These are phyloP conservation scores for Phoxinus dragarum DNA, from an alignment of 2,797 vertebrate genomes.

Conservation along the genomic window DNA sequence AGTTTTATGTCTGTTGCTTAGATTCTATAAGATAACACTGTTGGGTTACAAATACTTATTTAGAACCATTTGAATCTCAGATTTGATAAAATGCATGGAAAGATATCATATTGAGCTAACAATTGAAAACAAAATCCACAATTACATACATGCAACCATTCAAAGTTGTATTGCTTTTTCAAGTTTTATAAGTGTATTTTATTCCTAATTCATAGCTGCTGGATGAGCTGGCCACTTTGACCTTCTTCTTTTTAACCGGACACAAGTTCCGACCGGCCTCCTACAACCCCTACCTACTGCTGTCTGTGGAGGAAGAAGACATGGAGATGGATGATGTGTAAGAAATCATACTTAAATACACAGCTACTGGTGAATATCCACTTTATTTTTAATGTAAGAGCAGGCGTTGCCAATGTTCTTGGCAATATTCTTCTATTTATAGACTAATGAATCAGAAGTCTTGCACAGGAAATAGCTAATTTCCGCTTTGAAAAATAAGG, in stretches of 20 bases:
- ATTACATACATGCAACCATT: neutral
- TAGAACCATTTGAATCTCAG: neutral
- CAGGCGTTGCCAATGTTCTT: neutral
- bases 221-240: conserved; percentile 84
- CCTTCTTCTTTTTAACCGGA: conserved; percentile 87
- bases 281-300: conserved; percentile 87
- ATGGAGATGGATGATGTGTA: conserved; percentile 88
- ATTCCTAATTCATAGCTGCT: conserved; percentile 74
- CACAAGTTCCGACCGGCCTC: conserved; percentile 88
- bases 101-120: no score
- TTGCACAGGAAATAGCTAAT: neutral
- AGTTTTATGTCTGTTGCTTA: neutral
- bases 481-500: neutral
- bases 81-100: neutral
- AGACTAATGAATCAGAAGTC: neutral
- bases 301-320: conserved; percentile 86
- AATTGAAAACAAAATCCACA: no score
- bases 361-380: neutral
- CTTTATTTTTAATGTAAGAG: neutral
- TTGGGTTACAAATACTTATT: neutral
- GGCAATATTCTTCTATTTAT: neutral
- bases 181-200: neutral
- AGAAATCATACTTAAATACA: conserved; percentile 58
- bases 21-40: neutral
- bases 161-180: neutral